phyloP scores from a whole-genome alignment of 2,888 invertebrate species.

The Crioceris asparagi region DNA sequence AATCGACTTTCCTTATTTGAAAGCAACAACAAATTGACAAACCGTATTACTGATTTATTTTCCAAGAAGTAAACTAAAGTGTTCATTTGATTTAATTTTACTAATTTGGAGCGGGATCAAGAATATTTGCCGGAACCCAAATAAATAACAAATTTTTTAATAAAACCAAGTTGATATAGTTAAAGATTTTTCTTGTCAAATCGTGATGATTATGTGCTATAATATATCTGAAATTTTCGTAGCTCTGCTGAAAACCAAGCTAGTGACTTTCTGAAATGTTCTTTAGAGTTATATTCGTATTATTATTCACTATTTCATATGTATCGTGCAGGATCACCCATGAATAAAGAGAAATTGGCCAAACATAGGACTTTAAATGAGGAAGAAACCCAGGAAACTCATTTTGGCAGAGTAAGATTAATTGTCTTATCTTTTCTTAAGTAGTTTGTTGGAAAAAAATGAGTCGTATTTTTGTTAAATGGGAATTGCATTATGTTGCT shows the following conservation, averaged over 20 bases:
- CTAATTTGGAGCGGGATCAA: too few relatives aligned
- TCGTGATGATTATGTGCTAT: constrained; percentile 15
- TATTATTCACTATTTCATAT: too few relatives aligned
- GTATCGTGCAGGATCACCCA: constrained; percentile 57
- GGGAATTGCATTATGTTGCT: background rate
- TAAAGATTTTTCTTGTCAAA: constrained; percentile 8
- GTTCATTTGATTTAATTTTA: too few relatives aligned
- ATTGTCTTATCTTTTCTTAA: constrained; percentile 11
- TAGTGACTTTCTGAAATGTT: too few relatives aligned
- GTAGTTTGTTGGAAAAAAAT: background rate
- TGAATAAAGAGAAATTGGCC: constrained; percentile 73
- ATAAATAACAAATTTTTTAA: too few relatives aligned
- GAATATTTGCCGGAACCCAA: too few relatives aligned
- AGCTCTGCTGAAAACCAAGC: too few relatives aligned
- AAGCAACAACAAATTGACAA: too few relatives aligned
- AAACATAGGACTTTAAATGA: constrained; percentile 63
- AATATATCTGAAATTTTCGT: background rate
- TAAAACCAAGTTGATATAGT: constrained; percentile 7
- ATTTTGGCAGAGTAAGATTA: constrained; percentile 65
- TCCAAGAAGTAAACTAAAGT: too few relatives aligned
- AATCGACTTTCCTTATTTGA: too few relatives aligned
- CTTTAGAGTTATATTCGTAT: too few relatives aligned
- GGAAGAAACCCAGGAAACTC: constrained; percentile 64
- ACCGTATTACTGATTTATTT: too few relatives aligned
- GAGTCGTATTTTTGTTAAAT: background rate